These are phyloP conservation scores for Calliphora vicina DNA, from an alignment of 1,140 invertebrate genomes.

Conservation along the genomic window DNA sequence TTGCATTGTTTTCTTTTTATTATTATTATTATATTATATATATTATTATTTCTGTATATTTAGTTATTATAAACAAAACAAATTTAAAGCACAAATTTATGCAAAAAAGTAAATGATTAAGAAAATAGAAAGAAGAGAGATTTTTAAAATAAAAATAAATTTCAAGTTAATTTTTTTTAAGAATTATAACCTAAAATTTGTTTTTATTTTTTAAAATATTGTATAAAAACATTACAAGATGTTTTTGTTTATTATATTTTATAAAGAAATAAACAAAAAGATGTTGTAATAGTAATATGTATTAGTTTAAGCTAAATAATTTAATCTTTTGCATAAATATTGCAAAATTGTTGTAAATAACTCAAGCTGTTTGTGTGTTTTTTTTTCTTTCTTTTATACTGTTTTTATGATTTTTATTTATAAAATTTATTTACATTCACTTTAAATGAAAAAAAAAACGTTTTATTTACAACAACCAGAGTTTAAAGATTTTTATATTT, in stretches of 20 bases:
- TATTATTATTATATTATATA: too few species aligned
- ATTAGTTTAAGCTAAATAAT: not conserved
- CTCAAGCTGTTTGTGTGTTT: not conserved
- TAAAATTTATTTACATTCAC: not conserved
- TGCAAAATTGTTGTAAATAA: not conserved
- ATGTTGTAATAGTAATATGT: not conserved
- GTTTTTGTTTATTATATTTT: not conserved
- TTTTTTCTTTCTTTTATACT: not conserved
- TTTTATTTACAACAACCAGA: not conserved
- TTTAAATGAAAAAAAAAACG: not conserved
- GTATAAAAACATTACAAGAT: constrained; percentile 6
- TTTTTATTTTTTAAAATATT: constrained; percentile 9
- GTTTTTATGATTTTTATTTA: not conserved
- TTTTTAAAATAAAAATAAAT: not conserved
- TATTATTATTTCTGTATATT: constrained; percentile 29
- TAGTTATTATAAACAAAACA: constrained; percentile 21
- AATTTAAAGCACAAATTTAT: not conserved
- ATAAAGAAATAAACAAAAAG: not conserved
- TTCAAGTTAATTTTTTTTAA: not conserved
- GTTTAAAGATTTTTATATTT: not conserved
- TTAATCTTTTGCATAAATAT: not conserved
- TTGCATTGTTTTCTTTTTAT: constrained; percentile 38
- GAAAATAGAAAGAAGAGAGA: not conserved
- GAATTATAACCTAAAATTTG: not conserved
- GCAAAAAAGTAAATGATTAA: constrained; percentile 20